These are phyloP conservation scores for Chaunax sp. DNA, from an alignment of 2,797 vertebrate species.

Conservation along the genomic window DNA sequence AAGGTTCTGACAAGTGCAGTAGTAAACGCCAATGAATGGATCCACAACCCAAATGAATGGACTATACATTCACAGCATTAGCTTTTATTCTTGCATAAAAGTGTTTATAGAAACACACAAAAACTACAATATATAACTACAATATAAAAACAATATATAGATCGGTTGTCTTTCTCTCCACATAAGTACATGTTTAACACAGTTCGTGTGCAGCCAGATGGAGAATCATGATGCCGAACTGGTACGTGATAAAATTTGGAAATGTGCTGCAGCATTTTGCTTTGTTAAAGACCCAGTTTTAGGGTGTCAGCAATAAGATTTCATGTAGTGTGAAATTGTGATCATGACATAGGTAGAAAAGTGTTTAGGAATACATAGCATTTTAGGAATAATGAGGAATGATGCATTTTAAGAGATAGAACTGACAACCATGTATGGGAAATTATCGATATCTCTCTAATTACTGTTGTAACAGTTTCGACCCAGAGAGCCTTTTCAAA, in stretches of 20 bases:
- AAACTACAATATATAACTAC: background rate
- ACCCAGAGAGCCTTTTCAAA: conserved; percentile 29
- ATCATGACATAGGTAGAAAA: background rate
- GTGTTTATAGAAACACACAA: background rate
- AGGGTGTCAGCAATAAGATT: background rate
- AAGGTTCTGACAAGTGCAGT: background rate
- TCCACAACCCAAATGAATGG: background rate
- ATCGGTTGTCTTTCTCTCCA: background rate
- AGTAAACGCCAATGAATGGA: background rate
- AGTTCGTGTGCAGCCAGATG: conserved; percentile 2
- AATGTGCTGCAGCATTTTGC: conserved; percentile 13
- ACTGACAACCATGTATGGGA: background rate
- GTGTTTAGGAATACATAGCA: background rate
- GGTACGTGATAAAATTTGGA: conserved; percentile 5
- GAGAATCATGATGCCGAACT: conserved; percentile 2
- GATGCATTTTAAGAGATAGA: too few relatives aligned
- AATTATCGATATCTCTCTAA: background rate
- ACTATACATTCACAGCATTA: background rate
- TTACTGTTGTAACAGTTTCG: conserved; percentile 10
- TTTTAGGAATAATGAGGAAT: background rate
- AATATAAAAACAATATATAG: background rate
- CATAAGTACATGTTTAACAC: background rate
- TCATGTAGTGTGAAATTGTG: background rate
- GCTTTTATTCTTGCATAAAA: background rate
- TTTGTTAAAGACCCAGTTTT: conserved; percentile 17